phyloP scores from a whole-genome alignment of 2,797 vertebrate species.

The Jordanella pulchra region DNA sequence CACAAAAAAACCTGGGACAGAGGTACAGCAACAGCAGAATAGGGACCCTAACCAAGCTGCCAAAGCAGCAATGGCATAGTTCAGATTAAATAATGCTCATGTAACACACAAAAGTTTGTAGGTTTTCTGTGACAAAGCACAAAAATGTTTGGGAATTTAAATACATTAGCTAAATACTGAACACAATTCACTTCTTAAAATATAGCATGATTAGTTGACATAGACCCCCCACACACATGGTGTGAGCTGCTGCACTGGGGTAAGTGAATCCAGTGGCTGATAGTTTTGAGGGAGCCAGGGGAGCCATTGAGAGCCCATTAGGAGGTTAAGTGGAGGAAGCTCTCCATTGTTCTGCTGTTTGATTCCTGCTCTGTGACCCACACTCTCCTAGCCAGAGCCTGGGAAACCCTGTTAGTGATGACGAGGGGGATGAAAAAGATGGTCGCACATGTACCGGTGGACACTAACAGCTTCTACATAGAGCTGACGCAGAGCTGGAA shows the following conservation, averaged over 20 bases:
- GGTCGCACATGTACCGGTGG: conserved; percentile 34
- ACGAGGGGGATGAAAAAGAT: conserved; percentile 67
- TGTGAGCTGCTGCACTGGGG: conserved; percentile 54
- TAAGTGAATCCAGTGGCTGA: conserved; percentile 79
- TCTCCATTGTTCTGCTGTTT: conserved; percentile 80
- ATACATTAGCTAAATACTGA: no score
- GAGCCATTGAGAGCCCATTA: conserved; percentile 83
- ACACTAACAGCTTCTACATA: conserved; percentile 31
- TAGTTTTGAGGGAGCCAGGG: conserved; percentile 77
- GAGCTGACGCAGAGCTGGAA: conserved; percentile 35
- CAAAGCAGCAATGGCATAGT: no score
- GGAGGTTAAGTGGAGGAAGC: conserved; percentile 82
- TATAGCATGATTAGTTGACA: conserved; percentile 49
- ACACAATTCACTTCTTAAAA: conserved; percentile 35
- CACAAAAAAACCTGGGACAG: no score
- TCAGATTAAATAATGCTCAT: no score
- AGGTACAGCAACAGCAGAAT: no score
- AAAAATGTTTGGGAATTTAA: no score
- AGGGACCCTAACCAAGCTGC: no score
- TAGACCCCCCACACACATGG: conserved; percentile 67
- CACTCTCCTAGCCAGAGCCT: conserved; percentile 72
- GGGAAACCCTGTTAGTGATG: conserved; percentile 80
- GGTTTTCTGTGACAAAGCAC: no score
- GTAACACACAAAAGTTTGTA: no score
- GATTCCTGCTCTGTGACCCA: conserved; percentile 76